phyloP scores from a whole-genome alignment of 2,888 invertebrate species.

The Sesia apiformis region DNA sequence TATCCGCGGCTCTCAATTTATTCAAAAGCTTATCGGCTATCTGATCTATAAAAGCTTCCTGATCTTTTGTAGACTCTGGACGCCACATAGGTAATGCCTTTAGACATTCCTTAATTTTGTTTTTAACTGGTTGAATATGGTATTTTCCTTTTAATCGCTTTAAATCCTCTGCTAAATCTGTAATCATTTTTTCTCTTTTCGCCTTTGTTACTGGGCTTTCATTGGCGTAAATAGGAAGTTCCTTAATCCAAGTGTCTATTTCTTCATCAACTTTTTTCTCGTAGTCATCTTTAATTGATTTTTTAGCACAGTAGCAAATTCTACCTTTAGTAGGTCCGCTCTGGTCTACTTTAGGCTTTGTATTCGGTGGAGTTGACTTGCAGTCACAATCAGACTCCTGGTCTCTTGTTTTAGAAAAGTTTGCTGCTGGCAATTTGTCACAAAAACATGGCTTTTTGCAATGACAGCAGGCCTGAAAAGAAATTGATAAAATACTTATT shows the following conservation, averaged over 20 bases:
- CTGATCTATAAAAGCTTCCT: conserved; percentile 18
- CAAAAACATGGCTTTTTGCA: not conserved
- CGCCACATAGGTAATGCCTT: conserved; percentile 31
- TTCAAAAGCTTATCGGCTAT: conserved; percentile 19
- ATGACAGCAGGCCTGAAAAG: not conserved
- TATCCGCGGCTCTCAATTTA: conserved; percentile 8
- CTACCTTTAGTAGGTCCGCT: conserved; percentile 3
- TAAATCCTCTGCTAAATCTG: conserved; percentile 16
- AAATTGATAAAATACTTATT: not conserved
- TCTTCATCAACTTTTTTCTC: conserved; percentile 12
- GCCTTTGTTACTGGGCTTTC: conserved; percentile 15
- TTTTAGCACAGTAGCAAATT: not conserved
- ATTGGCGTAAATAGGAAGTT: conserved; percentile 24
- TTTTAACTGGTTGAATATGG: conserved; percentile 15
- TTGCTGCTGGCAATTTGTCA: not conserved
- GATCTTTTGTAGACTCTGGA: conserved; percentile 17
- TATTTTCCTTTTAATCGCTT: conserved; percentile 13
- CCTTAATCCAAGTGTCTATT: conserved; percentile 23
- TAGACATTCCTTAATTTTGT: conserved; percentile 18
- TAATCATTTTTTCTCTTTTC: conserved; percentile 16
- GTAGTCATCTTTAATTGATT: not conserved
- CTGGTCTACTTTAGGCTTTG: not conserved
- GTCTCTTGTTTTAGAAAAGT: not conserved
- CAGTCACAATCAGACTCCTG: not conserved
- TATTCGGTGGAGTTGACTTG: not conserved